These are phyloP conservation scores for Microtus ochrogaster DNA, from an alignment of 2,113 vertebrate genomes.

Conservation along the genomic window DNA sequence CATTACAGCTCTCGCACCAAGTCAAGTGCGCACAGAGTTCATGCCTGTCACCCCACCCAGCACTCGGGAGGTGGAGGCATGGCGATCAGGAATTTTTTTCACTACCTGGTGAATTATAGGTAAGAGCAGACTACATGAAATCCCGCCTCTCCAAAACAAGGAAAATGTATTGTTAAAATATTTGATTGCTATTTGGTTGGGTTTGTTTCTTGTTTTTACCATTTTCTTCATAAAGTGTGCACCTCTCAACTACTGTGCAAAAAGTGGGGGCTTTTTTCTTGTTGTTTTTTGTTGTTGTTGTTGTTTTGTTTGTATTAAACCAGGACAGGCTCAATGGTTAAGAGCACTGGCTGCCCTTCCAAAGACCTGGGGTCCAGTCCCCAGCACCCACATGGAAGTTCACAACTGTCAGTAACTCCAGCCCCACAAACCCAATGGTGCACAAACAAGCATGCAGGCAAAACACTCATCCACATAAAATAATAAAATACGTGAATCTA, in stretches of 20 bases:
- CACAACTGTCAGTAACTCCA: neutral
- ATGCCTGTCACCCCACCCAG: too few species aligned
- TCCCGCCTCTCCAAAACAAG: neutral
- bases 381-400: neutral
- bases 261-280: neutral
- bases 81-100: neutral
- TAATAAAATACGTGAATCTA: neutral
- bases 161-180: neutral
- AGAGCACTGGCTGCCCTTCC: neutral
- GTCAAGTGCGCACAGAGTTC: accelerated
- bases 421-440: neutral
- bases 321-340: neutral
- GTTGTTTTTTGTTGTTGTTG: neutral
- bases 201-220: neutral
- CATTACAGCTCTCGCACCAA: neutral
- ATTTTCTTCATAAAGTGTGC: neutral
- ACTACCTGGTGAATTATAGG: neutral
- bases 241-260: neutral
- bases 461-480: neutral
- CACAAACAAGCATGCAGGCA: neutral
- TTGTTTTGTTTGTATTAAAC: neutral
- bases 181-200: neutral
- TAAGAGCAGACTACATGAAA: neutral
- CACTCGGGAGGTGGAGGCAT: neutral
- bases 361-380: neutral